These are phyloP conservation scores for Calcarius lapponicus DNA, from an alignment of 2,797 vertebrate species.

Conservation along the genomic window DNA sequence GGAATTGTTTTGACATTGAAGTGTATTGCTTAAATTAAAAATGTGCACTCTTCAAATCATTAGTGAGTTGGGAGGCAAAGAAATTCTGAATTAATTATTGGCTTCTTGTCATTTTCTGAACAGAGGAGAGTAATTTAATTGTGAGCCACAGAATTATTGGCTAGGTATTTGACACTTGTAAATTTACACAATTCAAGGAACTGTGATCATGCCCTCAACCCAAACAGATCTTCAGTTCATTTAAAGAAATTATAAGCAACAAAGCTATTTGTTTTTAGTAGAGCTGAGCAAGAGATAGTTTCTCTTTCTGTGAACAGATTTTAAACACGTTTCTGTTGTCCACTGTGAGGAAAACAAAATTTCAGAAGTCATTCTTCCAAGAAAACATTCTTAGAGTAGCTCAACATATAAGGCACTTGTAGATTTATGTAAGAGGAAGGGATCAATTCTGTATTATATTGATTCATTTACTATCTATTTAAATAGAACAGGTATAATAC, in stretches of 20 bases:
- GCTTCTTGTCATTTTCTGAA: neutral
- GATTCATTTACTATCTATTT: neutral
- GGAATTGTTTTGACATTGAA: constrained; percentile 10
- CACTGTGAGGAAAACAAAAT: neutral
- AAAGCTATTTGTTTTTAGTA: neutral
- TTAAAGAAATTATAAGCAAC: neutral
- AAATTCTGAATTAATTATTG: neutral
- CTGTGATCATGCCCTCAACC: neutral
- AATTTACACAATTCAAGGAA: neutral
- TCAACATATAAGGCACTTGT: neutral
- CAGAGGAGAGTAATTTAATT: neutral
- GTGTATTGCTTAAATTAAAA: neutral
- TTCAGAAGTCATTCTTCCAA: neutral
- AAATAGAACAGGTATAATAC: neutral
- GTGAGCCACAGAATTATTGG: neutral
- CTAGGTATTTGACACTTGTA: neutral
- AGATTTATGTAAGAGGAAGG: neutral
- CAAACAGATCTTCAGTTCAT: neutral
- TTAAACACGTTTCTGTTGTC: neutral
- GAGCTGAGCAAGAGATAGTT: neutral
- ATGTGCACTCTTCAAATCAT: neutral
- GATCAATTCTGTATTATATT: neutral
- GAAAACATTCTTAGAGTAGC: neutral
- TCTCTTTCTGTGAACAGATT: neutral
- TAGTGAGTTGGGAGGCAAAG: neutral